Evolutionary conservation across 2,888 invertebrate species (phyloP).

Genomic region (Priocnemis perturbator): DNA sequence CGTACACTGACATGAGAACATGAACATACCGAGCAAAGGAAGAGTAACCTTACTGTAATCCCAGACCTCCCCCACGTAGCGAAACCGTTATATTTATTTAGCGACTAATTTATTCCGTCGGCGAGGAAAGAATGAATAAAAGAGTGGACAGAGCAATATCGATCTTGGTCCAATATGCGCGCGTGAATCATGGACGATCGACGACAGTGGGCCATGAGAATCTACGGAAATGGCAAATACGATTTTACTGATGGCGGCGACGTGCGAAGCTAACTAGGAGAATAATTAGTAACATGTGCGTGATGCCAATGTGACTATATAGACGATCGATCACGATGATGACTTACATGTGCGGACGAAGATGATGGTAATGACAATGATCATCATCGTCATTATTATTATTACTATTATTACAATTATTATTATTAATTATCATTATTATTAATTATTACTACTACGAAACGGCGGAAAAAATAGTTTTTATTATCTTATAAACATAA

Average conservation of each 20-base stretch:
- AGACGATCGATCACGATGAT: background rate
- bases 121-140: background rate
- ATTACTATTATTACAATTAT: constrained; percentile 27
- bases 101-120: constrained; percentile 54
- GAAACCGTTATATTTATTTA: constrained; percentile 58
- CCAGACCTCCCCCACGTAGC: constrained; percentile 17
- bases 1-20: too few species aligned
- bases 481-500: constrained; percentile 46
- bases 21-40: too few species aligned
- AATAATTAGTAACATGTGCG: too few species aligned
- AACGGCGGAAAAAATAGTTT: constrained; percentile 40
- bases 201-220: background rate
- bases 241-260: background rate
- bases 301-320: too few species aligned
- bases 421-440: constrained; percentile 18
- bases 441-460: constrained; percentile 11
- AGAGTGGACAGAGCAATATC: background rate
- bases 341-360: constrained; percentile 10
- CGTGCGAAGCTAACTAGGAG: background rate
- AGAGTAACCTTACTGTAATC: too few species aligned
- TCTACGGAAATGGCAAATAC: background rate
- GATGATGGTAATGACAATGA: constrained; percentile 23
- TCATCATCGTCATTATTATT: constrained; percentile 31
- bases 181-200: too few species aligned
- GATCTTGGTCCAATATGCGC: background rate